These are phyloP conservation scores for Synaphobranchus kaupii DNA, from an alignment of 2,797 vertebrate genomes.

Conservation along the genomic window DNA sequence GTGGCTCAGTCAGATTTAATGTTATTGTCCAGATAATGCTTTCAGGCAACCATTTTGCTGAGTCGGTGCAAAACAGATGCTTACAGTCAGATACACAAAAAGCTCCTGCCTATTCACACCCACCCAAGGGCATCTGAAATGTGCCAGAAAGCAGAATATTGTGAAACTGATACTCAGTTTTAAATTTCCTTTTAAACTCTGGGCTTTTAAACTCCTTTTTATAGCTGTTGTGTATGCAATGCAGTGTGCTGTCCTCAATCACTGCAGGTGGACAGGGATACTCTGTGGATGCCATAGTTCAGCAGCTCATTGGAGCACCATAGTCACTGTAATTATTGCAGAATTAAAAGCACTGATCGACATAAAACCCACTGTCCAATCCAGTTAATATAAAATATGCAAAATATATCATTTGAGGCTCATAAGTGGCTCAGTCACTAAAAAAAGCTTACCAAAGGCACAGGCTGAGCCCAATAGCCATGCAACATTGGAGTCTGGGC, in stretches of 20 bases:
- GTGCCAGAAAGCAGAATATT: neutral
- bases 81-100: neutral
- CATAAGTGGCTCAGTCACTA: neutral
- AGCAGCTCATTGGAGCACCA: neutral
- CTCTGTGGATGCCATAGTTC: neutral
- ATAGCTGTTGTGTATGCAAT: neutral
- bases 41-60: slow-evolving; percentile 36
- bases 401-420: neutral
- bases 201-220: neutral
- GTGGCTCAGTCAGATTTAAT: slow-evolving; percentile 18
- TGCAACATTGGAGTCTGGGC: neutral
- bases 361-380: neutral
- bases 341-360: neutral
- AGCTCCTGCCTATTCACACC: slow-evolving; percentile 13
- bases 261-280: neutral
- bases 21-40: slow-evolving; percentile 38
- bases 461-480: neutral
- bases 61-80: slow-evolving; percentile 31
- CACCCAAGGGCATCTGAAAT: slow-evolving; percentile 28
- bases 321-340: neutral
- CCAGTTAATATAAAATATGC: neutral
- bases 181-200: neutral
- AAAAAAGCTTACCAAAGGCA: neutral
- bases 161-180: neutral
- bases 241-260: neutral